Evolutionary conservation across 2,113 vertebrate genomes (phyloP), one percentile per base, ranked within the genome.

Genomic region (Cephalopholis sonnerati): DNA sequence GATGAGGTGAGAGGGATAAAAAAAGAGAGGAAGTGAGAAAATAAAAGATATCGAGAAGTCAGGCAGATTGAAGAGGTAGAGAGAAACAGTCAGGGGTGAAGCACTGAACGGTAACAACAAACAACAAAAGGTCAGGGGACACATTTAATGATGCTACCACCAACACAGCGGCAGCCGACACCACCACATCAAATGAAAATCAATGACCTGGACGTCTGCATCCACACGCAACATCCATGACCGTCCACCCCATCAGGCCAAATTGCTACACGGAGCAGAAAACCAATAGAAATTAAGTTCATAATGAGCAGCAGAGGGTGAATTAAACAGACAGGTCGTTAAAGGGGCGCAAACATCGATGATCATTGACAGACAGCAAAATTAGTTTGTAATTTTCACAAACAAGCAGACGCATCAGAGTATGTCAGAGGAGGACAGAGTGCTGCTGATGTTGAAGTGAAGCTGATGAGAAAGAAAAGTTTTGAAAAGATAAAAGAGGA

Each of bases 291-390:
- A 75, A 79, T 75, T 22, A 85, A 68, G 71, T 61, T 1, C 0
- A 25, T 88, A 75, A 79, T 41, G 86, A 88, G 79, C 87, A 48
- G 59, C 70, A 44, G 51, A 71, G 65, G 44, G 46, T 48, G 63
- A 16, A 64, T 84, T 84, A 77, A 51, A 27, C 59, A 55, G 65
- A 32, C 61, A 11, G 62, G 46, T 57, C 25, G 17, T 88, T 85
- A 72, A 48, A 73, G 73, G 59, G 71, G 58, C 29, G 54, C 2
- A 58, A 3, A 11, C 64, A 11, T 18, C 41, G 18, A 61, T 32
- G 27, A 3, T 18, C 54, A 39, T 1, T n/a, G 84, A 58, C 55
- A 48, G 66, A 73, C 67, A 17, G 48, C 51, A 17, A 71, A 29
- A 58, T 46, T 0, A 32, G 61, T 53, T 24, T 57, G 73, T 73